phyloP scores from a whole-genome alignment of 2,797 vertebrate genomes.

The Cyclopterus lumpus region DNA sequence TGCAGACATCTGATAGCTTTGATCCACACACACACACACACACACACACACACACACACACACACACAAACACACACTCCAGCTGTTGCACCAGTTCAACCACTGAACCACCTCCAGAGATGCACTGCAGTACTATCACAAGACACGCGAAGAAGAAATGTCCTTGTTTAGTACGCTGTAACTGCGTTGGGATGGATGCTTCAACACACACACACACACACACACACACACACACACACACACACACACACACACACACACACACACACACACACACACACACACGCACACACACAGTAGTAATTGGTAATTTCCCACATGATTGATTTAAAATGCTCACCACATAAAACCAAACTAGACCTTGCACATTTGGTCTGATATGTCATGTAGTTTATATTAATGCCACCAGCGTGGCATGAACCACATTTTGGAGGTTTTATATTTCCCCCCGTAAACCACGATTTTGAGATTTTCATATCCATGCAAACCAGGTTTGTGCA shows the following conservation, averaged over 20 bases:
- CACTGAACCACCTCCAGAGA: conserved; percentile 46
- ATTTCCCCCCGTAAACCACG: neutral
- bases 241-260: neutral
- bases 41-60: conserved; percentile 47
- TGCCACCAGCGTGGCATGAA: neutral
- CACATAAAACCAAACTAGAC: conserved; percentile 28
- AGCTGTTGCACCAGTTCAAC: conserved; percentile 77
- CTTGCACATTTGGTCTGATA: conserved; percentile 13
- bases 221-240: neutral
- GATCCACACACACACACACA: conserved; percentile 66
- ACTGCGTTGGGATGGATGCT: conserved; percentile 11
- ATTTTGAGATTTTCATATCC: neutral
- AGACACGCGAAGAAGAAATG: conserved; percentile 10
- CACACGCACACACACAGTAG: conserved; percentile 4
- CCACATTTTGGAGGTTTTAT: neutral
- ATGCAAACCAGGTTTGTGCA: neutral
- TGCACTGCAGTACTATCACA: conserved; percentile 13
- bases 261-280: conserved; percentile 6
- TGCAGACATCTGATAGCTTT: conserved; percentile 77
- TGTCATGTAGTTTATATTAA: neutral
- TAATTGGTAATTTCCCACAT: conserved; percentile 49
- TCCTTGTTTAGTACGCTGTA: conserved; percentile 9
- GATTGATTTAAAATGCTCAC: conserved; percentile 27
- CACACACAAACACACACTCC: conserved; percentile 51
- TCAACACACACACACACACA: conserved; percentile 9